phyloP scores from a whole-genome alignment of 2,797 vertebrate species.

The Girardinus metallicus region DNA sequence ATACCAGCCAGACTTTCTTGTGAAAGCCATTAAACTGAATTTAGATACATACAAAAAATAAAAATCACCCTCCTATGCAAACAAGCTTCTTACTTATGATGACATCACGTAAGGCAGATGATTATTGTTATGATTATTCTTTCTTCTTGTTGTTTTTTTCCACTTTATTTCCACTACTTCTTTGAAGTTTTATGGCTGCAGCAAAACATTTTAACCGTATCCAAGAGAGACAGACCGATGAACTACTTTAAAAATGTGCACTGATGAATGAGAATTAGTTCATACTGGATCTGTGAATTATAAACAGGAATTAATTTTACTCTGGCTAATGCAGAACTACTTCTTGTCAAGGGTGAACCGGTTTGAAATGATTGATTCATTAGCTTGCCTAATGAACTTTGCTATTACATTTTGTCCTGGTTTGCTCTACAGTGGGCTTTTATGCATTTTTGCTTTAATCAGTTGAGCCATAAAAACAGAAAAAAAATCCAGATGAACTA shows the following conservation, averaged over 20 bases:
- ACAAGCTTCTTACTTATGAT: background rate
- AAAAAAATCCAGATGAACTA: background rate
- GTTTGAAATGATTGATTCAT: background rate
- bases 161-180: background rate
- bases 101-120: background rate
- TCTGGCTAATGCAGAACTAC: background rate
- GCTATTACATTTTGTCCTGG: background rate
- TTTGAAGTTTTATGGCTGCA: background rate
- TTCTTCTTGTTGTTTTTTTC: background rate
- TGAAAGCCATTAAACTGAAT: background rate
- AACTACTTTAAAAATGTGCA: background rate
- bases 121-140: background rate
- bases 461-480: background rate
- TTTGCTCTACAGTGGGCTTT: background rate
- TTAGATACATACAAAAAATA: background rate
- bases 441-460: background rate
- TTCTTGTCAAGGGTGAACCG: background rate
- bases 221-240: background rate
- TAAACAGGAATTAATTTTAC: background rate
- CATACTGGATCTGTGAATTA: background rate
- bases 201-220: background rate
- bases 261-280: background rate
- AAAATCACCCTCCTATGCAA: background rate
- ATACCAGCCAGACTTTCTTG: background rate
- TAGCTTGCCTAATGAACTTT: background rate